Base-by-base conservation (phyloP, 2,888 invertebrate genomes). In the Nomada flava region DNA sequence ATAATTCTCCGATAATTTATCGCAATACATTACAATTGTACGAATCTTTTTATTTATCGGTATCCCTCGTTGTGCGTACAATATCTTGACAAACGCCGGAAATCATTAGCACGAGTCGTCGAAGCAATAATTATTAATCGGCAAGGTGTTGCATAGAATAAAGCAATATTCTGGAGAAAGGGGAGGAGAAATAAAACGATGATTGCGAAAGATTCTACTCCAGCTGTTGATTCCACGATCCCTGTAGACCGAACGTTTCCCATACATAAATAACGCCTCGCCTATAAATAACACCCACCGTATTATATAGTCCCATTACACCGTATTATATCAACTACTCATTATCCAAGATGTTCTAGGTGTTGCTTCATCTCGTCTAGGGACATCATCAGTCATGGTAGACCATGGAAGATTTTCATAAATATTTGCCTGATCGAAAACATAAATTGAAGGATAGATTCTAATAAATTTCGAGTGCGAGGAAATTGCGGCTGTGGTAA, bases 191-290 rank as follows among this genome's bases (percentile, higher is more conserved):
- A 57, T 36, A 20, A 75, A 62, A 55, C 42, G 62, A 60, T 55
- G 62, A 60, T 85, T 76, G 36, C 70, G 68, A 77, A 86, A 76
- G 69, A 42, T 68, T 60, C 64, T 10, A 73, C 69, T 71, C 64
- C 47, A 70, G 71, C 47, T 77, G 67, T 67, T 76, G 72, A 86
- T 83, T 83, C 64, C 65, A 68, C 80, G 72, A 78, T 84, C 74
- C 59, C 68, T 60, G 67, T 64, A 70, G 72, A 84, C 79, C 79
- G 64, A 83, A 29, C 67, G 76, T 82, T 80, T 82, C 70, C 75
- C 84, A 87, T 87, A 82, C 84, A 75, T 87, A 87, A 87, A 87
- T 87, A 86, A 87, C 78, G 79, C 63, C 82, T 82, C 80, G 62
- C 72, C 82, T 77, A 36, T 36, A 36, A 36, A 36, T 36, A 36